Base-by-base conservation (phyloP, 2,888 invertebrate genomes). In the Ormia ochracea region DNA sequence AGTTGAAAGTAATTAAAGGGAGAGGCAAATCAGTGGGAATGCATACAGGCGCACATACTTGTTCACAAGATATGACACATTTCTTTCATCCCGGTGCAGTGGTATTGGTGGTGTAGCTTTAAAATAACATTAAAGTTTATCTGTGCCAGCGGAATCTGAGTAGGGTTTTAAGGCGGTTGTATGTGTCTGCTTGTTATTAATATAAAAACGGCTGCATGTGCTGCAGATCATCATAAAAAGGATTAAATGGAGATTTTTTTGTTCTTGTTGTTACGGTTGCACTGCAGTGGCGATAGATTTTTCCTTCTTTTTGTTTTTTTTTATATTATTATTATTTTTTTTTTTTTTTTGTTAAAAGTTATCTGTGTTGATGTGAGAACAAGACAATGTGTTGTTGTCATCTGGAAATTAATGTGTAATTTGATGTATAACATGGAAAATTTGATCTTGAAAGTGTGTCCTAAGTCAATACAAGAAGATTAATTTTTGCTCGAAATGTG, bases 381-480 rank as follows among this genome's bases (percentile, higher is more conserved):
- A 52, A 72, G 50, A 45, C 61, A 66, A 54, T 66, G 52, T 36
- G 74, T 21, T 73, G 31, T 45, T 58, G 43, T 38, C 36, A 9
- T 41, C 26, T 33, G 33, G 48, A 76, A 76, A 80, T 80, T 80
- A 76, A 76, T 80, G 80, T 76, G 76, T 76, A 80, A 80, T 76
- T 73, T 72, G 72, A 80, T 76, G 76, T 80, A 63, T 50, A 80
- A 80, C 80, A 80, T 76, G 52, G 21, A 76, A 80, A 80, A 80
- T 80, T 68, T 80, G 80, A 80, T 72, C 80, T 80, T 56, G 33
- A 76, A 80, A 72, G 76, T 80, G 80, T 76, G 80, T 56, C 80
- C 77, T 81, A 77, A 82, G 79, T 82, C 82, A 82, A 82, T 79
- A 79, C 68, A 66, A 70, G 31, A 65, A 81, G 78, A 78, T 81